Conservation (phyloP, 1,140 invertebrate genomes). For the Oncopeltus fasciatus region DNA sequence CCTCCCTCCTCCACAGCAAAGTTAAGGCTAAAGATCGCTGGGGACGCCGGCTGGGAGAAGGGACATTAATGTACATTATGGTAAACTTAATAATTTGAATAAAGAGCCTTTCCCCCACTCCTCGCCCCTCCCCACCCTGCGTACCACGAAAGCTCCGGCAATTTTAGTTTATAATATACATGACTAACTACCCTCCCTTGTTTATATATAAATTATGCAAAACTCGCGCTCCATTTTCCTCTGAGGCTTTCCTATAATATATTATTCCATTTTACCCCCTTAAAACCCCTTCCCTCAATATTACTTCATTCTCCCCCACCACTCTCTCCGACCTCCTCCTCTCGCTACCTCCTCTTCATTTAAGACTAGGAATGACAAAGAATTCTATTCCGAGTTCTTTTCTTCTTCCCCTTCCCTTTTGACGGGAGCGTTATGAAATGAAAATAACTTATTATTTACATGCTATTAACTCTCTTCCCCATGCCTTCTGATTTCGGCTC, state of each 20-base stretch:
- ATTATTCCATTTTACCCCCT: conserved; percentile 16
- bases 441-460: background rate
- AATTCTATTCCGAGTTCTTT: background rate
- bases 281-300: background rate
- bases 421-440: background rate
- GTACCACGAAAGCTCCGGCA: background rate
- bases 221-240: conserved; percentile 5
- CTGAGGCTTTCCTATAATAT: conserved; percentile 14
- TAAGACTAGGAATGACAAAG: background rate
- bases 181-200: conserved; percentile 12
- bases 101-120: conserved; percentile 1
- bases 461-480: too few relatives aligned
- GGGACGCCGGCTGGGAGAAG: background rate
- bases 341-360: background rate
- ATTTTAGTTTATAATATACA: conserved; percentile 20
- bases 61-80: conserved; percentile 16
- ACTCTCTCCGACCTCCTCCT: background rate
- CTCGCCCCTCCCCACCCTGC: background rate
- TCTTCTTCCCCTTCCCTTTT: background rate
- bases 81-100: conserved; percentile 21
- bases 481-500: too few relatives aligned
- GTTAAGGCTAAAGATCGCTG: background rate
- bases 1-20: background rate
- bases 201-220: conserved; percentile 18
- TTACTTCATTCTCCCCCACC: conserved; percentile 5